These are phyloP conservation scores for Otolemur crassicaudatus DNA, from an alignment of 2,797 vertebrate genomes.

Conservation along the genomic window DNA sequence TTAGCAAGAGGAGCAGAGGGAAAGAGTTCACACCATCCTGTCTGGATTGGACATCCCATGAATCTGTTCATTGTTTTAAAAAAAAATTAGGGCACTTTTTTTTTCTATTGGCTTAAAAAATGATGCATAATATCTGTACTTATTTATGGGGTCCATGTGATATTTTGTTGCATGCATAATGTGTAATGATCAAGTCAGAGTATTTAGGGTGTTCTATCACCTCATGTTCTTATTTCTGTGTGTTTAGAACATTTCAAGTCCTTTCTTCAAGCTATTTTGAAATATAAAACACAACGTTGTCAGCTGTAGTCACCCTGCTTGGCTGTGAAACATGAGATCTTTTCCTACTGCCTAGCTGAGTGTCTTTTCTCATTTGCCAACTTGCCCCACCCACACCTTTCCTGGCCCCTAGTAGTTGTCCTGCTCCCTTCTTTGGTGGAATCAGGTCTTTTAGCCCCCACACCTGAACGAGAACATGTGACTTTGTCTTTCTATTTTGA, in stretches of 20 bases:
- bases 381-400: neutral
- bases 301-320: neutral
- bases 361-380: neutral
- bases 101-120: neutral
- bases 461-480: neutral
- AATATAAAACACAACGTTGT: neutral
- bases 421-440: neutral
- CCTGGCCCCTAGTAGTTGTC: neutral
- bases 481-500: neutral
- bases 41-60: neutral
- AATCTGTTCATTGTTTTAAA: neutral
- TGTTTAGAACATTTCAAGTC: neutral
- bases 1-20: neutral
- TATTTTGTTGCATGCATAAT: neutral
- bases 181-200: neutral
- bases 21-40: no score
- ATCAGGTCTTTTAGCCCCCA: neutral
- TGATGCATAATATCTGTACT: neutral
- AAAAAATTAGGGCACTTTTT: neutral
- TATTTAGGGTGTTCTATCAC: neutral
- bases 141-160: rapidly evolving
- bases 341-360: neutral
- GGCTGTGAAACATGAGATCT: neutral
- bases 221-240: neutral
- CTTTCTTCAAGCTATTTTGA: neutral